A percentile compares a stretch with the other conserved stretches of the same genome.
phyloP scores from a whole-genome alignment of 2,113 vertebrate species.

The Coptodon rendalli region DNA sequence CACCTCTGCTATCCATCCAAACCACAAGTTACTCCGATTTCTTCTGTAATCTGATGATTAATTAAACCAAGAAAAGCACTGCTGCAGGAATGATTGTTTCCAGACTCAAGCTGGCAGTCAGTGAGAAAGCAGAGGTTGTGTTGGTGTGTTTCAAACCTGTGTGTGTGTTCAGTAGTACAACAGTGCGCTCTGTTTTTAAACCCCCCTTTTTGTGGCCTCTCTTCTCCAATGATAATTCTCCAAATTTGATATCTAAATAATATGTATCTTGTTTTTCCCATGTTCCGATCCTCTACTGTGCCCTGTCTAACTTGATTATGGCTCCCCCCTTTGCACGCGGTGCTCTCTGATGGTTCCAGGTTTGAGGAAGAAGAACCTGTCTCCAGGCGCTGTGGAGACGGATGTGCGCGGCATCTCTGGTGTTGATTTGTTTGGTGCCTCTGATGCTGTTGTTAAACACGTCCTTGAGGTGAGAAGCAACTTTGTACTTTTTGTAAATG shows the following conservation, averaged over 20 bases:
- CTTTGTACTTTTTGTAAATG: accelerated
- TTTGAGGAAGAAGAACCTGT: constrained; percentile 94
- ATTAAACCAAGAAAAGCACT: constrained; percentile 24
- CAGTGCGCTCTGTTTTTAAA: neutral
- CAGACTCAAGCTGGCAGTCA: constrained; percentile 14
- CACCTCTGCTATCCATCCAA: neutral
- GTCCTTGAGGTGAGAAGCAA: constrained; percentile 84
- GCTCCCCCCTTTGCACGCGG: constrained; percentile 33
- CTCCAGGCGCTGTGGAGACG: constrained; percentile 88
- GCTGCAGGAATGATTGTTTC: neutral
- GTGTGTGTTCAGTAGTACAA: constrained; percentile 53
- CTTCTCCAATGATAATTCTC: neutral
- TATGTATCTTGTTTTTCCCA: neutral
- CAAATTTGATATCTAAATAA: neutral
- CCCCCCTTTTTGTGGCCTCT: neutral
- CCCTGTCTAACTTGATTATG: constrained; percentile 50
- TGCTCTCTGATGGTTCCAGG: constrained; percentile 75
- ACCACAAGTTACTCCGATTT: neutral
- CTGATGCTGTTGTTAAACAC: constrained; percentile 93
- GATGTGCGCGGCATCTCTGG: constrained; percentile 91
- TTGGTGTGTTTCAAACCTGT: constrained; percentile 34
- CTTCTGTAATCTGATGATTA: neutral
- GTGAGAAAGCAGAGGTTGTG: constrained; percentile 42
- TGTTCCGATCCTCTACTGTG: neutral
- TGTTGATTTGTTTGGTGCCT: constrained; percentile 90